phyloP scores from a whole-genome alignment of 2,888 invertebrate genomes.

The Xylocampa areola region DNA sequence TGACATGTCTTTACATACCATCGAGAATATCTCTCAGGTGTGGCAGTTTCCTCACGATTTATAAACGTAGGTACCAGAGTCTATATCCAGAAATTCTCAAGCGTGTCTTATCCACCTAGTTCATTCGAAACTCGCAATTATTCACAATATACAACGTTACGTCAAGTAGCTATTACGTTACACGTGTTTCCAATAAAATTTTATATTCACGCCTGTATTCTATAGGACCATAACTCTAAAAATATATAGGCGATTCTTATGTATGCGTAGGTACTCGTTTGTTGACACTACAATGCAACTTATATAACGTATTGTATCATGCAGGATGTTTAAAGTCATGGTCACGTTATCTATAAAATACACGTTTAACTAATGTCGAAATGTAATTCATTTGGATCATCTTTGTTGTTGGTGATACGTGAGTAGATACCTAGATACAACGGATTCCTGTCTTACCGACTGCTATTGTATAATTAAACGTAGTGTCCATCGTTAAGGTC shows the following conservation, averaged over 20 bases:
- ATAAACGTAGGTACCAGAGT: no score
- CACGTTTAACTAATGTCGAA: background rate
- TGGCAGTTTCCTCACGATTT: no score
- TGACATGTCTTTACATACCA: no score
- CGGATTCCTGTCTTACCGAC: background rate
- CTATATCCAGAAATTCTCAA: no score
- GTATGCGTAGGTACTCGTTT: constrained; percentile 71
- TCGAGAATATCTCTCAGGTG: no score
- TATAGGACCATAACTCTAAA: constrained; percentile 81
- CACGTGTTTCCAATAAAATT: constrained; percentile 87
- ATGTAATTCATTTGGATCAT: no score
- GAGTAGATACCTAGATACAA: background rate
- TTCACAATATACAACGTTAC: constrained; percentile 65
- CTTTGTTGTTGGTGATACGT: no score
- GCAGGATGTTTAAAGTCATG: constrained; percentile 51
- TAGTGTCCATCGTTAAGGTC: no score
- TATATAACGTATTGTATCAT: constrained; percentile 63
- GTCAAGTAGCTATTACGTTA: constrained; percentile 73
- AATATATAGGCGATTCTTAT: constrained; percentile 81
- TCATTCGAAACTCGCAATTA: constrained; percentile 53
- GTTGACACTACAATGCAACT: constrained; percentile 65
- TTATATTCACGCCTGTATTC: constrained; percentile 82
- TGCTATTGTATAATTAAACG: no score
- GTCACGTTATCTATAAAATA: constrained; percentile 44
- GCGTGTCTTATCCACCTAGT: constrained; percentile 24